Percentiles rank a stretch among this genome's conserved stretches.
Evolutionary conservation across 2,888 invertebrate species (phyloP).

Genomic region (Polia nebulosa): DNA sequence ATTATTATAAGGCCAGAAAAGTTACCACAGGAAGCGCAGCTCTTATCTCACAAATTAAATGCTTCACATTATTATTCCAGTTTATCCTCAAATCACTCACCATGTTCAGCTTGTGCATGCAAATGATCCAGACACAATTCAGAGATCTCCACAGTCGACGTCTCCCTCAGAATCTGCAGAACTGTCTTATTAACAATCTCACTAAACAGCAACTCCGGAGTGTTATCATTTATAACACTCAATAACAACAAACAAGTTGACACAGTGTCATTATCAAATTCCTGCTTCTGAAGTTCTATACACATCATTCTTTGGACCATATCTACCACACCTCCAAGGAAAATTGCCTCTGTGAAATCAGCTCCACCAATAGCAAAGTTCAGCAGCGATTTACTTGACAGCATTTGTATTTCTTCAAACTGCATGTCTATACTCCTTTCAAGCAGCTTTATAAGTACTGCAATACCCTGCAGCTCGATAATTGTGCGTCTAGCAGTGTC

Average conservation of each 20-base stretch:
- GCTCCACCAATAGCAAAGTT: constrained; percentile 95
- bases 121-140: constrained; percentile 95
- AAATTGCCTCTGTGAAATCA: constrained; percentile 91
- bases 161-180: constrained; percentile 92
- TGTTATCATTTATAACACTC: constrained; percentile 92
- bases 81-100: constrained; percentile 79
- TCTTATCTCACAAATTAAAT: no score
- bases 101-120: constrained; percentile 94
- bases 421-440: constrained; percentile 75
- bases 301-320: constrained; percentile 89
- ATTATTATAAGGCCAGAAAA: no score
- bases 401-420: constrained; percentile 91
- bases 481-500: constrained; percentile 92
- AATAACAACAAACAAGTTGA: constrained; percentile 91
- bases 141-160: constrained; percentile 93
- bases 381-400: constrained; percentile 93
- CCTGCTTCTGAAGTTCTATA: constrained; percentile 85
- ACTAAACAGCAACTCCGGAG: constrained; percentile 91
- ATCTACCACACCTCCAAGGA: constrained; percentile 90
- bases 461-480: constrained; percentile 86
- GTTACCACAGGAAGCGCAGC: no score
- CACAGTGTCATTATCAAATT: constrained; percentile 90
- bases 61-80: no score
- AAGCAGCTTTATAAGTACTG: constrained; percentile 84
- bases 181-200: constrained; percentile 91